Base-by-base conservation (phyloP, 2,113 vertebrate species). In the Ceratotherium simum region DNA sequence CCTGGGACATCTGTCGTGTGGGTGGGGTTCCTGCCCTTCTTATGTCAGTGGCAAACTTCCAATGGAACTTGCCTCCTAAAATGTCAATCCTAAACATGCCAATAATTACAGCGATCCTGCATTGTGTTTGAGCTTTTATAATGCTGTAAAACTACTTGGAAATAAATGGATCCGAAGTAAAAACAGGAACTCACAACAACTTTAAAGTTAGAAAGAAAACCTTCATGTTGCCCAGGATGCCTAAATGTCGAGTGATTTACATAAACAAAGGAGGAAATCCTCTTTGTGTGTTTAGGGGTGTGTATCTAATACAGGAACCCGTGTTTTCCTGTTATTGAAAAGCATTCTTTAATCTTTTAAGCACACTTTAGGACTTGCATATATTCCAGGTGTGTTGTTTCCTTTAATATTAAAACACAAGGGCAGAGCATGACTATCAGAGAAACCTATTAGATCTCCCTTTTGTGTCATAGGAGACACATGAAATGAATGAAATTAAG, bases 251-350 rank as follows among this genome's bases (percentile, higher is more conserved):
- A 90, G 62, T 94, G 80, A 97, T 98, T 98, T 97, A 96, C 97
- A 97, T 97, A 97, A 97, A 97, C 79, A 94, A 81, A 73, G 65
- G 90, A 97, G 96, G 98, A 98, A 97, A 97, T 98, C 96, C 96
- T 97, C 91, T 96, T 73, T 95, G 93, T 96, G 91, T 84, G 69
- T 90, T 96, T 91, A 92, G 79, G 97, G 96, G 65, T 70, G 96
- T 96, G 96, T 84, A 83, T 97, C 93, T 97, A 96, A 98, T 98
- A 96, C 95, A 96, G 96, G 97, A 97, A 97, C 93, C 39, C 93
- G 46, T 48, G 94, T 82, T 98, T 98, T 98, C 98, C 98, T 98
- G 98, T 97, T 96, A 95, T 97, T 97, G 96, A 97, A 96, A 98
- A 96, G 65, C 39, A 84, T 95, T 91, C 95, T 96, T 97, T 97